Evolutionary conservation across 2,888 invertebrate genomes (phyloP).

Genomic region (Carterocephalus palaemon): DNA sequence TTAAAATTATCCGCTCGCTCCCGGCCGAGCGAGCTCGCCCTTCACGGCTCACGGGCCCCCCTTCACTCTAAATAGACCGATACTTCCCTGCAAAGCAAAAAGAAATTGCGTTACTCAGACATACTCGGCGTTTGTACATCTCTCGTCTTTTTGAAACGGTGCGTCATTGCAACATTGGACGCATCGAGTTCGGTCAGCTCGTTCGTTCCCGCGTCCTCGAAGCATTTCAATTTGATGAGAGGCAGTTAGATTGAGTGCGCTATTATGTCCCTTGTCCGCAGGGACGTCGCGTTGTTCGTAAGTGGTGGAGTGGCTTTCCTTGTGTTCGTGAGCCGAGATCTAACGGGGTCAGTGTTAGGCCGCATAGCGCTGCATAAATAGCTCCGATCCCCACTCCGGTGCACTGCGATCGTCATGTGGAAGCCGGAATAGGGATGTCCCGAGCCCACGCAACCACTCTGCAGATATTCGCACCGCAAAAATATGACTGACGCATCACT

Average conservation of each 20-base stretch:
- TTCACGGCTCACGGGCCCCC: constrained; percentile 66
- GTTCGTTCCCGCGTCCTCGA: constrained; percentile 11
- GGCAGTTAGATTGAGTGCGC: constrained; percentile 24
- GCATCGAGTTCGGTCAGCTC: too few relatives aligned
- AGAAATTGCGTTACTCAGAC: constrained; percentile 22
- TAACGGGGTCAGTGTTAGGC: constrained; percentile 78
- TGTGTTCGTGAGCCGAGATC: constrained; percentile 62
- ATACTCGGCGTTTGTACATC: constrained; percentile 15
- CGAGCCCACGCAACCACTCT: constrained; percentile 19
- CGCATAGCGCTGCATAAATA: constrained; percentile 72
- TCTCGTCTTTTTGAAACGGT: constrained; percentile 12
- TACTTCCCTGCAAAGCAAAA: constrained; percentile 32
- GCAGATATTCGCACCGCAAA: too few relatives aligned
- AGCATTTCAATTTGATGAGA: constrained; percentile 24
- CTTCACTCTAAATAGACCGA: constrained; percentile 41
- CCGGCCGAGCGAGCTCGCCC: constrained; percentile 67
- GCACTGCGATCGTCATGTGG: constrained; percentile 34
- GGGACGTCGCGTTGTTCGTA: constrained; percentile 40
- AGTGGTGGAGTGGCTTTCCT: constrained; percentile 36
- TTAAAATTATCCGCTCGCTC: constrained; percentile 69
- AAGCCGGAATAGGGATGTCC: constrained; percentile 30
- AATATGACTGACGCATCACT: too few relatives aligned
- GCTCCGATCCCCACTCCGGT: constrained; percentile 33
- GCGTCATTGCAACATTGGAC: constrained; percentile 12
- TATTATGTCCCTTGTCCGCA: constrained; percentile 33